Percentiles rank a stretch among this genome's conserved stretches.
Conservation (phyloP, 2,797 vertebrate genomes). For the Bovichtus diacanthus region DNA sequence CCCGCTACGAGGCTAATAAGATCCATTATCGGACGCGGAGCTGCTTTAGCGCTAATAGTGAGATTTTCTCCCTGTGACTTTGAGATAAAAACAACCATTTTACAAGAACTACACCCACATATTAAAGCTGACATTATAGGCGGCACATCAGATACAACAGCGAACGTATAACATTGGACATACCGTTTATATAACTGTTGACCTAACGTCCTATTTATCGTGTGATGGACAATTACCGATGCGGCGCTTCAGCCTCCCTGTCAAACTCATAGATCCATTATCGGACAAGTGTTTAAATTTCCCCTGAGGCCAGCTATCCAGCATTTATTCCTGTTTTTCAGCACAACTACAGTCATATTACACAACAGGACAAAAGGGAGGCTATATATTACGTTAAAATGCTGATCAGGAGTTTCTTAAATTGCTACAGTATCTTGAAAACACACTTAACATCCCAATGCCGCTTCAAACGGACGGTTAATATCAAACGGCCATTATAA, state of each 20-base stretch:
- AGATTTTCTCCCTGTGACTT: background rate
- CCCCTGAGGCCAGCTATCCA: no score
- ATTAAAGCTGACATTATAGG: rapidly evolving
- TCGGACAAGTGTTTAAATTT: slow-evolving; percentile 37
- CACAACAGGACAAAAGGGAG: rapidly evolving
- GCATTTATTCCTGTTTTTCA: rapidly evolving
- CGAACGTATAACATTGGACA: rapidly evolving
- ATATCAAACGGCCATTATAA: background rate
- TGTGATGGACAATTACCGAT: slow-evolving; percentile 47
- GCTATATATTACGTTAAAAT: rapidly evolving
- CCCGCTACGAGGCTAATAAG: slow-evolving; percentile 55
- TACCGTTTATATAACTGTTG: background rate
- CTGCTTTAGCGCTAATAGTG: background rate
- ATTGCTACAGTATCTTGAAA: background rate
- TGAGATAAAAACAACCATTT: background rate
- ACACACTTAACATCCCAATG: background rate
- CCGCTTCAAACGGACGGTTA: background rate
- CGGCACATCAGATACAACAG: rapidly evolving
- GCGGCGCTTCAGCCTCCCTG: slow-evolving; percentile 52
- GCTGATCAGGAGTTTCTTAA: rapidly evolving
- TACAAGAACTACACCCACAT: rapidly evolving
- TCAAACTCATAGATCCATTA: slow-evolving; percentile 42
- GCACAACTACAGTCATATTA: rapidly evolving
- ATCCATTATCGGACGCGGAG: slow-evolving; percentile 73
- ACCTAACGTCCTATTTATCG: slow-evolving; percentile 32